A percentile compares a stretch with the other conserved stretches of the same genome.
Evolutionary conservation across 2,113 vertebrate genomes (phyloP).

Genomic region (Erinaceus europaeus): DNA sequence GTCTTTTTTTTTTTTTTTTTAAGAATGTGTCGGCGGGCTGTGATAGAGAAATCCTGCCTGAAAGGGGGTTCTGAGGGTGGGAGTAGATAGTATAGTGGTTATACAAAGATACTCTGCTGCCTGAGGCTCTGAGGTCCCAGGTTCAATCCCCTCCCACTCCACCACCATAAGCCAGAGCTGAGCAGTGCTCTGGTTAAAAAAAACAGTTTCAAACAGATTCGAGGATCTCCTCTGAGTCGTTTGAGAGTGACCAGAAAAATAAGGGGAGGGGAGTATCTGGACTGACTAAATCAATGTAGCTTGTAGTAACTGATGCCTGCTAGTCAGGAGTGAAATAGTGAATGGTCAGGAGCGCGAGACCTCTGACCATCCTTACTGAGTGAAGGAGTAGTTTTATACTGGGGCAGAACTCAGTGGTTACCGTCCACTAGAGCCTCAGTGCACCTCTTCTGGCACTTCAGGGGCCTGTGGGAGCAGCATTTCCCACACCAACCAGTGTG

Average conservation of each 20-base stretch:
- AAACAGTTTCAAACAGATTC: no score
- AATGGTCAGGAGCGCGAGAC: background rate
- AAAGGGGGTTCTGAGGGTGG: no score
- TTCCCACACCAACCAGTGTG: background rate
- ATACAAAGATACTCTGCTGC: no score
- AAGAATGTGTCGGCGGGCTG: no score
- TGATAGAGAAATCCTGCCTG: conserved; percentile 6
- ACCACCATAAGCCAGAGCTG: no score
- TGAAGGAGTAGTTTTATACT: conserved; percentile 35
- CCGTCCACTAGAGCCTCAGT: background rate
- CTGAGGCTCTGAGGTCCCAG: no score
- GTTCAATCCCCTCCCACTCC: no score
- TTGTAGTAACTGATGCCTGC: conserved; percentile 55
- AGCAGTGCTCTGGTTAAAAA: no score
- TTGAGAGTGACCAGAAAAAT: conserved; percentile 25
- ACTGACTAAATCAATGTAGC: conserved; percentile 51
- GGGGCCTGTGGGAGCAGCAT: background rate
- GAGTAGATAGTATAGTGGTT: no score
- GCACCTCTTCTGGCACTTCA: background rate
- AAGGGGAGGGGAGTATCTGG: background rate
- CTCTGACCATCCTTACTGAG: conserved; percentile 13
- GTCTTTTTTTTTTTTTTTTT: no score
- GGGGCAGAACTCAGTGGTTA: background rate
- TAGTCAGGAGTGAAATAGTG: background rate
- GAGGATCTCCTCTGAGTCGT: background rate